These are phyloP conservation scores for Trissolcus brochymenae DNA, from an alignment of 2,888 invertebrate species.

Conservation along the genomic window DNA sequence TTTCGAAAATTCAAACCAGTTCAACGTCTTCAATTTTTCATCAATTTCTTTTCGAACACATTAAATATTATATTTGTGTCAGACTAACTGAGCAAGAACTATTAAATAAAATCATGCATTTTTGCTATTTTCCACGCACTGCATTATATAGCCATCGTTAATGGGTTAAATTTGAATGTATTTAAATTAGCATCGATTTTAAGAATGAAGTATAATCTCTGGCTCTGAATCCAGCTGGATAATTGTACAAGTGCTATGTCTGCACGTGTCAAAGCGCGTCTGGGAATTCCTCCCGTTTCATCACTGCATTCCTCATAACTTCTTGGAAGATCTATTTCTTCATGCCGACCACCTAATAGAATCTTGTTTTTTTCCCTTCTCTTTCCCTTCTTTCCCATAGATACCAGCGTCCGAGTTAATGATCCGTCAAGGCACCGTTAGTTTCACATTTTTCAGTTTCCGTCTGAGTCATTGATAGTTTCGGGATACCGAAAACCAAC, in stretches of 20 bases:
- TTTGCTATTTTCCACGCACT: too few relatives aligned
- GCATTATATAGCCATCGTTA: too few relatives aligned
- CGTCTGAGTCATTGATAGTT: slow-evolving; percentile 10
- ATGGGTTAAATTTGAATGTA: too few relatives aligned
- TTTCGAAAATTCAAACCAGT: too few relatives aligned
- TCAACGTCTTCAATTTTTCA: too few relatives aligned
- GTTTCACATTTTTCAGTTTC: slow-evolving; percentile 23
- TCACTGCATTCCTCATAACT: slow-evolving; percentile 53
- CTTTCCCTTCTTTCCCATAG: slow-evolving; percentile 20
- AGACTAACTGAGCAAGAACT: too few relatives aligned
- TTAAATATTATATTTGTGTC: too few relatives aligned
- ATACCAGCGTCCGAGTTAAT: slow-evolving; percentile 15
- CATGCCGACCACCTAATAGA: slow-evolving; percentile 30
- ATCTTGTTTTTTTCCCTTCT: slow-evolving; percentile 37
- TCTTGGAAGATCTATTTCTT: slow-evolving; percentile 48
- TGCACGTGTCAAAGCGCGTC: slow-evolving; percentile 34
- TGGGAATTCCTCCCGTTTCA: slow-evolving; percentile 45
- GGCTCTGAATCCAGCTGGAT: slow-evolving; percentile 12
- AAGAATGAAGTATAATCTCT: too few relatives aligned
- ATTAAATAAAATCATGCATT: too few relatives aligned
- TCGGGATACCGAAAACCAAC: slow-evolving; percentile 1
- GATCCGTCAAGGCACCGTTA: slow-evolving; percentile 40
- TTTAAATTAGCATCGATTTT: too few relatives aligned
- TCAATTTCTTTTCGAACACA: too few relatives aligned
- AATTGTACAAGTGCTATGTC: slow-evolving; percentile 10